Conservation (phyloP, 1,140 invertebrate species). For the Tetraneura akinire region DNA sequence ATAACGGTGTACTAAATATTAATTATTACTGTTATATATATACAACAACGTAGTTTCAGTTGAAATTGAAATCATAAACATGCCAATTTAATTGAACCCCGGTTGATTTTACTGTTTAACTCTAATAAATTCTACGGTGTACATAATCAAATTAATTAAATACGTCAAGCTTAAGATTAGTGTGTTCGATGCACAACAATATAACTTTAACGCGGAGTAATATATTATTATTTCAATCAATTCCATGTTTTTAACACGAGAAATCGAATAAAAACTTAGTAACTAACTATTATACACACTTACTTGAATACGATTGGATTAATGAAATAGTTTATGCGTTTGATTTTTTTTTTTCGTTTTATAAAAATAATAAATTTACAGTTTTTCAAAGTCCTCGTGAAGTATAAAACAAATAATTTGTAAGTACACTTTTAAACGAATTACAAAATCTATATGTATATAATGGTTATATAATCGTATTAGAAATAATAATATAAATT, state of each 20-base stretch:
- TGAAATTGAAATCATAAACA: slow-evolving; percentile 11
- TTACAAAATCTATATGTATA: no score
- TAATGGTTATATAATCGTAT: no score
- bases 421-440: no score
- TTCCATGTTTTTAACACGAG: not conserved
- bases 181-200: not conserved
- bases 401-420: no score
- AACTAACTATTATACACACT: not conserved
- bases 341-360: no score
- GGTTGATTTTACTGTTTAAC: slow-evolving; percentile 17
- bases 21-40: not conserved
- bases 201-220: not conserved
- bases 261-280: not conserved
- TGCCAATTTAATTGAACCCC: slow-evolving; percentile 1
- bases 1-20: not conserved
- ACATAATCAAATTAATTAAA: slow-evolving; percentile 29
- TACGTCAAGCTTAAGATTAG: not conserved
- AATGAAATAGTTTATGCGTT: no score
- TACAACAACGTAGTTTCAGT: not conserved
- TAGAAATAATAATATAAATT: no score
- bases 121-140: slow-evolving; percentile 1
- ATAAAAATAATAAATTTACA: no score
- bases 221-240: not conserved
- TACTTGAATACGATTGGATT: no score
- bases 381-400: no score